phyloP scores from a whole-genome alignment of 2,113 vertebrate species.

The Siphamia tubifer region DNA sequence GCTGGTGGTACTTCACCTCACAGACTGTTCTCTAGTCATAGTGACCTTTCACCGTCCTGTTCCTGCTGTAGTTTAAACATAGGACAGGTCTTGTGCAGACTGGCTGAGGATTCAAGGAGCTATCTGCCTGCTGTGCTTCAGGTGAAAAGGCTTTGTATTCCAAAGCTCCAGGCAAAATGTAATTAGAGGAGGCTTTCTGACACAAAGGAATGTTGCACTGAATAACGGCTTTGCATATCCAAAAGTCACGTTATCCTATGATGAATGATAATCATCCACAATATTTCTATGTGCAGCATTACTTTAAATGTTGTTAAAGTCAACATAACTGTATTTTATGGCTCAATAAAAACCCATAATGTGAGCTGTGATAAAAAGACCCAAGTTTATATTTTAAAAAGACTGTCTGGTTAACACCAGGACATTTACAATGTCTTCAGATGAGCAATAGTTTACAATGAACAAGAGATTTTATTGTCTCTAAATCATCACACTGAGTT shows the following conservation, averaged over 20 bases:
- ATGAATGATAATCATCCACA: slow-evolving; percentile 14
- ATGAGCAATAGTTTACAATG: too few relatives aligned
- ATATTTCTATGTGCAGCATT: background rate
- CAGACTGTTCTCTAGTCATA: background rate
- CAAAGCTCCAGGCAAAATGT: slow-evolving; percentile 70
- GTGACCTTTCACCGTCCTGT: slow-evolving; percentile 49
- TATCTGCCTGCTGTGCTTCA: slow-evolving; percentile 52
- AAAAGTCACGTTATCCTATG: slow-evolving; percentile 11
- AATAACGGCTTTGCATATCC: slow-evolving; percentile 56
- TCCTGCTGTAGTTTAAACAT: slow-evolving; percentile 38
- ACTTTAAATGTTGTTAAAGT: background rate
- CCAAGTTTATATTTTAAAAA: too few relatives aligned
- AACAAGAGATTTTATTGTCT: too few relatives aligned
- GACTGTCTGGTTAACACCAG: too few relatives aligned
- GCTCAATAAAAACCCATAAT: too few relatives aligned
- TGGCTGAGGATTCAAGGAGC: slow-evolving; percentile 41
- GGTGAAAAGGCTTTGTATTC: slow-evolving; percentile 60
- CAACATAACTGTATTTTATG: too few relatives aligned
- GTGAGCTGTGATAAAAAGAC: too few relatives aligned
- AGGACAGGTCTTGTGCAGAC: slow-evolving; percentile 53
- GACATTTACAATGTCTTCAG: too few relatives aligned
- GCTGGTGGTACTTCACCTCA: slow-evolving; percentile 9
- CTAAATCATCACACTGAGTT: too few relatives aligned
- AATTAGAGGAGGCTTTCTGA: slow-evolving; percentile 76
- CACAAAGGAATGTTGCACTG: slow-evolving; percentile 79